Evolutionary conservation across 1,140 invertebrate genomes (phyloP).

Genomic region (Melitaea cinxia): DNA sequence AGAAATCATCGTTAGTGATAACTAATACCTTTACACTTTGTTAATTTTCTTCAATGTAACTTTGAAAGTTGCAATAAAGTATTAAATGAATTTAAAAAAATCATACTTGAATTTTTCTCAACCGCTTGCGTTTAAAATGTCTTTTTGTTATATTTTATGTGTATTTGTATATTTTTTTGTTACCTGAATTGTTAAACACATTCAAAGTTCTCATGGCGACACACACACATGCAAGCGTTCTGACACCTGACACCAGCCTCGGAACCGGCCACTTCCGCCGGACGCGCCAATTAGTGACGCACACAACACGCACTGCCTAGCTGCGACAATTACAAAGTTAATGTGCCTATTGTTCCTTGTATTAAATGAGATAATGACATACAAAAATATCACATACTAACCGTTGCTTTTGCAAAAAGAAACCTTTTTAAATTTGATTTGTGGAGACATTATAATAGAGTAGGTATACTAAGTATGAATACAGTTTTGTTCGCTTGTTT

Average conservation of each 20-base stretch:
- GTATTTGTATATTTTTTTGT: background rate
- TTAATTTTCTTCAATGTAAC: no score
- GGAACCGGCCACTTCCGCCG: slow-evolving; percentile 77
- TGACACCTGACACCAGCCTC: slow-evolving; percentile 69
- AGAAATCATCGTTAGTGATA: no score
- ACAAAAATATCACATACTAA: slow-evolving; percentile 6
- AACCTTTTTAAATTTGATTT: background rate
- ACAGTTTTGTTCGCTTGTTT: no score
- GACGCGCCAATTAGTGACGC: slow-evolving; percentile 75
- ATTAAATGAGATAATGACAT: slow-evolving; percentile 17
- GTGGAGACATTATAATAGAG: no score
- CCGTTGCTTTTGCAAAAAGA: background rate
- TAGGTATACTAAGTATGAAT: no score
- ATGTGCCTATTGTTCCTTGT: slow-evolving; percentile 28
- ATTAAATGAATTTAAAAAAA: no score
- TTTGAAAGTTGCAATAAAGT: no score
- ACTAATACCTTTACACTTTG: no score
- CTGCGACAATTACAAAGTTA: slow-evolving; percentile 38
- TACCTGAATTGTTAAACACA: slow-evolving; percentile 1
- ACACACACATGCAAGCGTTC: slow-evolving; percentile 61
- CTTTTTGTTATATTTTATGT: background rate
- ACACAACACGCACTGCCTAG: slow-evolving; percentile 48
- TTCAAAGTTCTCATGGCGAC: slow-evolving; percentile 20
- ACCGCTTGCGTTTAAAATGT: background rate
- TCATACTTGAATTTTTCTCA: no score